Evolutionary conservation across 23 tunicate species (phyloP), one percentile per base, ranked within the genome.

Genomic region (Halocynthia aurantium): DNA sequence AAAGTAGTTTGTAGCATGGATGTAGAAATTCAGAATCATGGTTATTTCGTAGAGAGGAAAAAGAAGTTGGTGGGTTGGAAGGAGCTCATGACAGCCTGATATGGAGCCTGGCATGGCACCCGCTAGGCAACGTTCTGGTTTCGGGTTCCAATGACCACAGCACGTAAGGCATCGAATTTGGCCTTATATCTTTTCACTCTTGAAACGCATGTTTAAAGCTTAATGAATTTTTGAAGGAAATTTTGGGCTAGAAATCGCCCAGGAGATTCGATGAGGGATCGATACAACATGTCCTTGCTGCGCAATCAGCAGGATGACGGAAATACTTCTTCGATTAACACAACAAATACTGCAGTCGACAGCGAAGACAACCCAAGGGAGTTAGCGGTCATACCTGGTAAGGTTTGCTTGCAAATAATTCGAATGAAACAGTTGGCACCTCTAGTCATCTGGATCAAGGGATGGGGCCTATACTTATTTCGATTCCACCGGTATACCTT

Each of bases 81-180:
- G 87, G 89, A n/a, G 99, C 96, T 53, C 99, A 96, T 72, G 99
- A 96, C 49, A 90, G 93, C 63, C 77, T 96, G 50, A 90, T 96
- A 53, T 96, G 99, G 99, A 89, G 93, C 57, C 62, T 96, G 69
- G 99, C 95, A 8, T 96, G 99, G 99, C 99, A 96, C 80, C 99
- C 99, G 50, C 83, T 96, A 17, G 99, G 99, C 20, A 96, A 96
- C 72, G 78, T 96, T 70, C 89, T 96, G 17, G 99, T 91, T 61
- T 90, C 99, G 10, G 99, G 97, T 15, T 96, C 99, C 51, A 96
- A 96, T 61, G 99, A 96, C 73, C 99, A 96, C 67, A 85, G 93
- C 89, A 94, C 99, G 92, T 88, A 73, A 81, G 97, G 64, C 8
- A 10, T 50, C 4, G 50, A 50, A 12, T 69, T 19, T 2, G n/a